Evolutionary conservation across 1,140 invertebrate species (phyloP).

Genomic region (Drosophila insularis): DNA sequence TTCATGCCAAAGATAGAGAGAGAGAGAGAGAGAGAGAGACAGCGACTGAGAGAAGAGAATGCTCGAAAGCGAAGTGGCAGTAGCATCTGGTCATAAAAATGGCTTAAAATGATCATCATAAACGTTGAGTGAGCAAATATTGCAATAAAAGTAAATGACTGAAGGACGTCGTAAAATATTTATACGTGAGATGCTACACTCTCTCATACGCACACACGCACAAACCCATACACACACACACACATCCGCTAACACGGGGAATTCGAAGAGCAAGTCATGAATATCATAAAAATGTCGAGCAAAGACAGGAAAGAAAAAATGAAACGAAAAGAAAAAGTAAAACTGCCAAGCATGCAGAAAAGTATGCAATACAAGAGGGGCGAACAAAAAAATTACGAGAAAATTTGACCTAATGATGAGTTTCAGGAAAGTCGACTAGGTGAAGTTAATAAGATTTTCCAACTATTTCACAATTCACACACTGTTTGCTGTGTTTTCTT

Average conservation of each 20-base stretch:
- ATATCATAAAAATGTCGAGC: constrained; percentile 56
- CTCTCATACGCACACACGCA: constrained; percentile 28
- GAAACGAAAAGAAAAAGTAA: constrained; percentile 28
- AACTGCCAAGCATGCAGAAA: constrained; percentile 60
- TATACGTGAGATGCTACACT: constrained; percentile 73
- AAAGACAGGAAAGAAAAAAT: background rate
- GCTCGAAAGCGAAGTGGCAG: constrained; percentile 25
- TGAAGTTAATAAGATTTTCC: constrained; percentile 4
- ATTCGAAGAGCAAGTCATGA: constrained; percentile 53
- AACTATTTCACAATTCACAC: constrained; percentile 1
- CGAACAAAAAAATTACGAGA: constrained; percentile 11
- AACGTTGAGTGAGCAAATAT: constrained; percentile 83
- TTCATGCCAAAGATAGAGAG: background rate
- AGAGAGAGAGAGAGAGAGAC: background rate
- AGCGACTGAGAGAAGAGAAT: constrained; percentile 19
- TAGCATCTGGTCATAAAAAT: constrained; percentile 80
- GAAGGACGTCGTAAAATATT: constrained; percentile 82
- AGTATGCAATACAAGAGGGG: constrained; percentile 22
- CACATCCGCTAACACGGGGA: background rate
- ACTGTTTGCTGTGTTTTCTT: background rate
- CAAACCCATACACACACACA: constrained; percentile 25
- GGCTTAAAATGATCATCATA: constrained; percentile 83
- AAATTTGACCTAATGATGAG: constrained; percentile 54
- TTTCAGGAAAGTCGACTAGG: background rate
- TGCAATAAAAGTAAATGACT: constrained; percentile 83